Percentiles rank a stretch among this genome's conserved stretches.
phyloP scores from a whole-genome alignment of 2,113 vertebrate genomes.

The Ranitomeya variabilis region DNA sequence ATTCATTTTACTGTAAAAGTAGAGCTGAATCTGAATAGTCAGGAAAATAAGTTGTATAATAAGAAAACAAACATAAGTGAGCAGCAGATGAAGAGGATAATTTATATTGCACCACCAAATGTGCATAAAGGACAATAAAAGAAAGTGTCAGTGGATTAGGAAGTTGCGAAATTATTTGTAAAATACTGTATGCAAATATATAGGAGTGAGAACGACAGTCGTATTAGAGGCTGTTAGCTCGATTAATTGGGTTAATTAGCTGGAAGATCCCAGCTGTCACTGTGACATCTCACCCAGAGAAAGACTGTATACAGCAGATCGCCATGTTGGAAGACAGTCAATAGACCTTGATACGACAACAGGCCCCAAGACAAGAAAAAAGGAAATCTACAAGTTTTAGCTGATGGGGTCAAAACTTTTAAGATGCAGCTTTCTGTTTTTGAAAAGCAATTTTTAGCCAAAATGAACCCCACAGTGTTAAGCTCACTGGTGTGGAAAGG shows the following conservation, averaged over 20 bases:
- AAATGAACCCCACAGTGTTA: too few relatives aligned
- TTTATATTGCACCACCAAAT: background rate
- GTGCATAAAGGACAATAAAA: background rate
- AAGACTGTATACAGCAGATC: background rate
- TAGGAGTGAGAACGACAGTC: background rate
- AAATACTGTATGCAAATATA: background rate
- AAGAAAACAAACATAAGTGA: background rate
- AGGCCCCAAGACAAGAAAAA: background rate
- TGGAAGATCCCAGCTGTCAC: slow-evolving; percentile 1
- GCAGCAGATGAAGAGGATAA: background rate
- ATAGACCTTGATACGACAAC: background rate
- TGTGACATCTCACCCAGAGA: background rate
- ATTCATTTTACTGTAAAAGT: background rate
- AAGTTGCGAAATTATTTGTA: background rate
- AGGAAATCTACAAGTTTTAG: background rate
- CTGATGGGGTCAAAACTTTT: background rate
- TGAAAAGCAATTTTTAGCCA: too few relatives aligned
- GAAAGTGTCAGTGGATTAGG: background rate
- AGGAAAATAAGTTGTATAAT: background rate
- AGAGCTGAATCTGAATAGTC: background rate
- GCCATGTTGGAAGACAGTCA: background rate
- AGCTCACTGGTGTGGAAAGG: too few relatives aligned
- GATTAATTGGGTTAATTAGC: background rate
- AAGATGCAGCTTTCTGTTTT: background rate
- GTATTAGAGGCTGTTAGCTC: background rate